Conservation (phyloP, 2,113 vertebrate genomes). For the Ailurus styani region DNA sequence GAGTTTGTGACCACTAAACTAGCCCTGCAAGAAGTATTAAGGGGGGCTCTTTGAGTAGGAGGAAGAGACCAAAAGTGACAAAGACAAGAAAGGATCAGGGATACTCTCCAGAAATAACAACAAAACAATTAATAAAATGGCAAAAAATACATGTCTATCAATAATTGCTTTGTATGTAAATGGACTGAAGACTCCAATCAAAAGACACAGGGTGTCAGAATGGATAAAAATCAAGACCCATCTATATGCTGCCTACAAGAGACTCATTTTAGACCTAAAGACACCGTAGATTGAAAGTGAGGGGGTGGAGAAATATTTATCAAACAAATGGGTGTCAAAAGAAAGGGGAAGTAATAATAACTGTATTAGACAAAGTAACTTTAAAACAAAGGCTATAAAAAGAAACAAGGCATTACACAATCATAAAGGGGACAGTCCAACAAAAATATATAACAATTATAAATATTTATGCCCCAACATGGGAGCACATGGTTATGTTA, state of each 20-base stretch:
- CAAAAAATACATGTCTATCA: not conserved
- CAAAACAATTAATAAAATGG: not conserved
- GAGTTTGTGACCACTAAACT: not conserved
- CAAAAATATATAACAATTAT: not conserved
- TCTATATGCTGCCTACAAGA: not conserved
- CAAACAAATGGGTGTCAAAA: not conserved
- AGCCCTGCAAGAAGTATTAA: not conserved
- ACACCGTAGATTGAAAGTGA: not conserved
- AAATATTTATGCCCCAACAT: not conserved
- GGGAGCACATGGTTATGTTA: not conserved
- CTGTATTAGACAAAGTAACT: not conserved
- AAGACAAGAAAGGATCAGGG: not conserved
- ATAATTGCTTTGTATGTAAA: not conserved
- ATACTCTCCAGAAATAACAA: not conserved
- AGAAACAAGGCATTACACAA: not conserved
- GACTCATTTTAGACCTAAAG: not conserved
- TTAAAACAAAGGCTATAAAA: not conserved
- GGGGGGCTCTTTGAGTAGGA: not conserved
- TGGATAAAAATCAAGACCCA: not conserved
- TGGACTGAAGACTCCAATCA: not conserved
- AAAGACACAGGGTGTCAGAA: not conserved
- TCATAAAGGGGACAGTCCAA: not conserved
- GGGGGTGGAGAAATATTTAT: not conserved
- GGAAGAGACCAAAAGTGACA: not conserved
- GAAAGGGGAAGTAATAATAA: not conserved